phyloP scores from a whole-genome alignment of 2,113 vertebrate species.

The Peromyscus polionotus region DNA sequence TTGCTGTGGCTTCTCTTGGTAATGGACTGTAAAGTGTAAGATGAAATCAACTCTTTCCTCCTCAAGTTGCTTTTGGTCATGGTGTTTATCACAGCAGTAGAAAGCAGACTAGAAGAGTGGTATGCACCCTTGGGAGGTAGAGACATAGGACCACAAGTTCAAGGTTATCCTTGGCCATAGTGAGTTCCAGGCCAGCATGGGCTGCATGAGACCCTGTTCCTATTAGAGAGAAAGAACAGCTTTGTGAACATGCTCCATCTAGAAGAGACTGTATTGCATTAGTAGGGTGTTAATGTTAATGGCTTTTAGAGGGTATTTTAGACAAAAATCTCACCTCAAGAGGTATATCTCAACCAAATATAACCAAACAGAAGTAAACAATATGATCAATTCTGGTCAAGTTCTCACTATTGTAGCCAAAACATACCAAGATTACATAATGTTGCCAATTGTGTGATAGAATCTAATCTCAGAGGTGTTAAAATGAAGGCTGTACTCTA shows the following conservation, averaged over 20 bases:
- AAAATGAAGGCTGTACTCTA: background rate
- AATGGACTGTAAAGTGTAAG: background rate
- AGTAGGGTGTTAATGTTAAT: background rate
- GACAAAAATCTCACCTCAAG: background rate
- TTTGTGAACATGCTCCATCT: background rate
- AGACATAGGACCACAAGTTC: no score
- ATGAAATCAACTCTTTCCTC: background rate
- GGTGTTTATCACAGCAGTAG: background rate
- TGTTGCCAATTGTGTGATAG: background rate
- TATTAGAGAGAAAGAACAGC: background rate
- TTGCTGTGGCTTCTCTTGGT: background rate
- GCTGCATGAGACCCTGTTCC: background rate
- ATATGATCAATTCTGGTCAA: background rate
- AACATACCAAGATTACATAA: background rate
- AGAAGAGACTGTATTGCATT: background rate
- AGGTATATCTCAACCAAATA: background rate
- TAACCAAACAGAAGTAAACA: background rate
- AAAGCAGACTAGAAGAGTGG: background rate
- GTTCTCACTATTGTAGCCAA: background rate
- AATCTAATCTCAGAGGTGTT: background rate
- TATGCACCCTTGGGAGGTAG: background rate
- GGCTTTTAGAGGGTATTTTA: background rate
- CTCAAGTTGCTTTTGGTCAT: background rate
- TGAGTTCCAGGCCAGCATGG: background rate
- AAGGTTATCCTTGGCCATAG: no score